phyloP scores from a whole-genome alignment of 2,113 vertebrate species.

The Meriones unguiculatus region DNA sequence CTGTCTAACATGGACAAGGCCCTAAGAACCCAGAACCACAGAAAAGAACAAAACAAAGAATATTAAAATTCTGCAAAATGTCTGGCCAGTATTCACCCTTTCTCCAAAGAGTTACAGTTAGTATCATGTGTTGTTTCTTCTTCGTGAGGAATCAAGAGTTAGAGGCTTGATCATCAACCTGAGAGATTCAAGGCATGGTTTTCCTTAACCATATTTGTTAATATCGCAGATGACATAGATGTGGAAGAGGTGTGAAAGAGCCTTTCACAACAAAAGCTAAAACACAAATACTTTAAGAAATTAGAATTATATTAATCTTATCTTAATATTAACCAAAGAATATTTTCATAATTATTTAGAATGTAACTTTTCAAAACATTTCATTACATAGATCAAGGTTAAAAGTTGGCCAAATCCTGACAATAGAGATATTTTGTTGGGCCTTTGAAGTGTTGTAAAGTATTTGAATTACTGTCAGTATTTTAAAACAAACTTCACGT shows the following conservation, averaged over 20 bases:
- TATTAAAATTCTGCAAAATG: neutral
- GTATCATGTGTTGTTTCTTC: neutral
- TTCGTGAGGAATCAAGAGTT: neutral
- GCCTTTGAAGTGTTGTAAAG: neutral
- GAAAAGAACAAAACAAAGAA: neutral
- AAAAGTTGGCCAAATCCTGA: neutral
- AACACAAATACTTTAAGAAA: neutral
- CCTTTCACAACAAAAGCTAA: neutral
- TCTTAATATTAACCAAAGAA: neutral
- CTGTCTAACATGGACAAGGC: neutral
- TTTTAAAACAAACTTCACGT: slow-evolving; percentile 17
- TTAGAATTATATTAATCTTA: neutral
- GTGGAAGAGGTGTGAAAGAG: neutral
- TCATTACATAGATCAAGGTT: neutral
- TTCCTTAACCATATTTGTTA: neutral
- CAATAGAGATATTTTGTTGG: neutral
- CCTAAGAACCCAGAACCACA: neutral
- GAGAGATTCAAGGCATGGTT: neutral
- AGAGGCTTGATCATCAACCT: neutral
- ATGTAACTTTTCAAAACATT: slow-evolving; percentile 6
- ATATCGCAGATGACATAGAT: neutral
- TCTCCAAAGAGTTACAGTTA: neutral
- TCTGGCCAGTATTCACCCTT: neutral
- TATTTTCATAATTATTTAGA: slow-evolving; percentile 23
- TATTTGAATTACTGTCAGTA: slow-evolving; percentile 25